These are phyloP conservation scores for Hydropsyche betteni DNA, from an alignment of 2,888 invertebrate species.

Conservation along the genomic window DNA sequence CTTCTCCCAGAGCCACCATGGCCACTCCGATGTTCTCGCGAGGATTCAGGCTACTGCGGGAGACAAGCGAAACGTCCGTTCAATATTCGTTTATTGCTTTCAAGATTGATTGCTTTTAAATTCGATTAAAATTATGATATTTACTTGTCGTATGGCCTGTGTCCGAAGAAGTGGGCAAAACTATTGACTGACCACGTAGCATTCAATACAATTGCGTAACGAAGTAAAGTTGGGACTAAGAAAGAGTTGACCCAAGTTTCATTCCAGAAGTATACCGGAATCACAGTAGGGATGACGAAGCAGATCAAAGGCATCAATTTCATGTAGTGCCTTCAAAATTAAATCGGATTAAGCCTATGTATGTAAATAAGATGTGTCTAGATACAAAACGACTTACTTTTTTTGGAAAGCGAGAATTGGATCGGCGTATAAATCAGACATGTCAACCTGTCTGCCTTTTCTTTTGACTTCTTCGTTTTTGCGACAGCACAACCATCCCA, in stretches of 20 bases:
- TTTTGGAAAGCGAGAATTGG: constrained; percentile 86
- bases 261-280: constrained; percentile 82
- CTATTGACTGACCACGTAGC: constrained; percentile 94
- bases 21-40: constrained; percentile 75
- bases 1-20: constrained; percentile 76
- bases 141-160: constrained; percentile 87
- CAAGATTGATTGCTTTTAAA: not conserved
- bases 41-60: constrained; percentile 70
- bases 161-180: constrained; percentile 90
- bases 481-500: constrained; percentile 90
- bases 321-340: constrained; percentile 70
- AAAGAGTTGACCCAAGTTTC: constrained; percentile 78
- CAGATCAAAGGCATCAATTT: constrained; percentile 79
- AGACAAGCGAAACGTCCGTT: not conserved
- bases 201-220: constrained; percentile 82
- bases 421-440: constrained; percentile 84
- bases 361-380: not conserved
- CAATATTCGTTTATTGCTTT: not conserved
- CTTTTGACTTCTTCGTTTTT: constrained; percentile 86
- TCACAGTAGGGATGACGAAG: constrained; percentile 81
- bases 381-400: constrained; percentile 67
- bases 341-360: not conserved
- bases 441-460: constrained; percentile 80
- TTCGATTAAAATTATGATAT: constrained; percentile 52
- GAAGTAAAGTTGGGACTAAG: constrained; percentile 77